phyloP scores from a whole-genome alignment of 2,797 vertebrate genomes.

The Melanotaenia pygmaea region DNA sequence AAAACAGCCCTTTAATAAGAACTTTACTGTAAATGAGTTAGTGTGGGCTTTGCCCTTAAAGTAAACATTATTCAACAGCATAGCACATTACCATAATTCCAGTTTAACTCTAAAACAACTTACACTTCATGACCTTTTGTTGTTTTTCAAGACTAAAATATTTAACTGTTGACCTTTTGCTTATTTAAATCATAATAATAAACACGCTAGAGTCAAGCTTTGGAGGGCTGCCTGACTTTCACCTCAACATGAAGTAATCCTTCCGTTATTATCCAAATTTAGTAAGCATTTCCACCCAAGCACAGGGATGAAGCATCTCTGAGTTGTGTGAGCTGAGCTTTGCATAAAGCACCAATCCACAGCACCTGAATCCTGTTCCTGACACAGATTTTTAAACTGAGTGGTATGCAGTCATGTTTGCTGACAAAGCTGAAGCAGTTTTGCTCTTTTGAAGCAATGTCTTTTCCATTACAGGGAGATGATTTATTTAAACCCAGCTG shows the following conservation, averaged over 20 bases:
- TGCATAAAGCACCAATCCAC: constrained; percentile 8
- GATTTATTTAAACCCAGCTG: constrained; percentile 60
- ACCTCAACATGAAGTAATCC: constrained; percentile 30
- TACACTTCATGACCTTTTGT: constrained; percentile 46
- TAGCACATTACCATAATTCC: constrained; percentile 55
- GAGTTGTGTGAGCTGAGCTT: constrained; percentile 10
- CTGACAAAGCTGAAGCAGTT: constrained; percentile 37
- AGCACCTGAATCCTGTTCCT: constrained; percentile 10
- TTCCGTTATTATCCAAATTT: constrained; percentile 49
- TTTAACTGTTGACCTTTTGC: constrained; percentile 40
- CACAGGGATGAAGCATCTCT: neutral
- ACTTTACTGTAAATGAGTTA: constrained; percentile 51
- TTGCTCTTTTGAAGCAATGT: constrained; percentile 30
- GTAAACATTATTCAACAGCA: constrained; percentile 59
- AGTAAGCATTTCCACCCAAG: constrained; percentile 18
- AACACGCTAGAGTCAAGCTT: constrained; percentile 44
- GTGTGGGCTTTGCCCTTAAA: constrained; percentile 56
- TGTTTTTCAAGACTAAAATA: constrained; percentile 34
- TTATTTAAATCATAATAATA: constrained; percentile 60
- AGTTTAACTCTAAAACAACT: constrained; percentile 31
- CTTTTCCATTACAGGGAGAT: constrained; percentile 33
- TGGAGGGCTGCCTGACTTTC: constrained; percentile 54
- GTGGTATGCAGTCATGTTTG: constrained; percentile 38
- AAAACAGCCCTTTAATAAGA: constrained; percentile 44
- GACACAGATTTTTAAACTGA: constrained; percentile 27